Conservation (phyloP, 2,113 vertebrate species). For the Prietella phreatophila region DNA sequence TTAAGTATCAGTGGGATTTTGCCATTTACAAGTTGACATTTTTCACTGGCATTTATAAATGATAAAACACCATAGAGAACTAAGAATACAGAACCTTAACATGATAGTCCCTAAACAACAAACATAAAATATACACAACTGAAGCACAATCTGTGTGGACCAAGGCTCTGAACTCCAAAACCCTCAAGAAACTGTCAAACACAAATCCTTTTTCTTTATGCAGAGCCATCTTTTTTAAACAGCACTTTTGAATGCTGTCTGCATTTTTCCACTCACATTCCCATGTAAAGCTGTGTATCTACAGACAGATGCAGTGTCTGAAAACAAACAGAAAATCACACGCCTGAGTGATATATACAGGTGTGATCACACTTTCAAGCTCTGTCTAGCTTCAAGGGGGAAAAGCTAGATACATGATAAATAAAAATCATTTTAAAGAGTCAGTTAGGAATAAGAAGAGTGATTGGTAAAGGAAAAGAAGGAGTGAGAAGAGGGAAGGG, state of each 20-base stretch:
- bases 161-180: constrained; percentile 31
- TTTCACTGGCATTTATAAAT: constrained; percentile 16
- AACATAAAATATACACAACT: background rate
- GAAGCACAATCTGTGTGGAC: constrained; percentile 1
- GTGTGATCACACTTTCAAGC: constrained; percentile 44
- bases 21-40: constrained; percentile 4
- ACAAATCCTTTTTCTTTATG: constrained; percentile 7
- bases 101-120: background rate
- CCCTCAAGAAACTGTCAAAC: constrained; percentile 21
- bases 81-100: background rate
- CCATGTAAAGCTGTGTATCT: constrained; percentile 34
- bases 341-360: constrained; percentile 30
- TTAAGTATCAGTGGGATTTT: background rate
- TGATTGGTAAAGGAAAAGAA: background rate
- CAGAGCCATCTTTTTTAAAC: background rate
- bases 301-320: constrained; percentile 32
- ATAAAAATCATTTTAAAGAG: constrained; percentile 37
- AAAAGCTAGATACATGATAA: constrained; percentile 9
- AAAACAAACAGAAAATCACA: constrained; percentile 44
- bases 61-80: background rate
- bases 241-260: constrained; percentile 7
- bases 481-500: constrained; percentile 10
- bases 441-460: constrained; percentile 25
- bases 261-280: constrained; percentile 8
- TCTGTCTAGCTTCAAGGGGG: constrained; percentile 26